phyloP scores from a whole-genome alignment of 2,888 invertebrate species.

The Listrodromus nycthemerus region DNA sequence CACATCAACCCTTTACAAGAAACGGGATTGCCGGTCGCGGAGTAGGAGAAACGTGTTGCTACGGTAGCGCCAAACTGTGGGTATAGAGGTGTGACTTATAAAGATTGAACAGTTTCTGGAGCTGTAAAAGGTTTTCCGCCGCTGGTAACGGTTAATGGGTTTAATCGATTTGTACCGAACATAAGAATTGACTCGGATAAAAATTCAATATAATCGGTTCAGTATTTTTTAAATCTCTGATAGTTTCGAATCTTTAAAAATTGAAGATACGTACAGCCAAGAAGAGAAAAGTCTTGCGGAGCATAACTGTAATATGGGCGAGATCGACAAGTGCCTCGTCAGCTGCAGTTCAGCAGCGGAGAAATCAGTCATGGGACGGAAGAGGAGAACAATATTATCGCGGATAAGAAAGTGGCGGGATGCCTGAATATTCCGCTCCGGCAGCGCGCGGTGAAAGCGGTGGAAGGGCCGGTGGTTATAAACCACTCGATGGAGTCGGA shows the following conservation, averaged over 20 bases:
- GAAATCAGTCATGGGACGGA: conserved; percentile 39
- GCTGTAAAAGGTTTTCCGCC: not conserved
- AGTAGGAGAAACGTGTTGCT: no score
- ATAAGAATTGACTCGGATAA: no score
- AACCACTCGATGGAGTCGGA: conserved; percentile 3
- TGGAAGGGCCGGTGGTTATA: conserved; percentile 17
- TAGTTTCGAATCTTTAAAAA: not conserved
- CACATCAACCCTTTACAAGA: not conserved
- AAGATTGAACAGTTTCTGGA: no score
- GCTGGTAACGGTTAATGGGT: not conserved
- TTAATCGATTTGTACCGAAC: not conserved
- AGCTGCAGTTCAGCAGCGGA: conserved; percentile 22
- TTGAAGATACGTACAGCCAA: not conserved
- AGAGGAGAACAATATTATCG: conserved; percentile 62
- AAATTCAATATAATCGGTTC: not conserved
- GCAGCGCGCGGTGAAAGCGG: conserved; percentile 6
- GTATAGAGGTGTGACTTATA: no score
- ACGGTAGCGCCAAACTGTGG: no score
- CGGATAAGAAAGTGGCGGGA: conserved; percentile 51
- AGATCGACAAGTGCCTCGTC: conserved; percentile 41
- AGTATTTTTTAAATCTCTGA: not conserved
- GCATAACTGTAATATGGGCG: conserved; percentile 33
- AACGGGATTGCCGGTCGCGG: no score
- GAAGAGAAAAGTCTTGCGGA: not conserved
- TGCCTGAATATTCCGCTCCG: conserved; percentile 39